phyloP scores from a whole-genome alignment of 2,888 invertebrate genomes.

The Chrysolina haemoptera region DNA sequence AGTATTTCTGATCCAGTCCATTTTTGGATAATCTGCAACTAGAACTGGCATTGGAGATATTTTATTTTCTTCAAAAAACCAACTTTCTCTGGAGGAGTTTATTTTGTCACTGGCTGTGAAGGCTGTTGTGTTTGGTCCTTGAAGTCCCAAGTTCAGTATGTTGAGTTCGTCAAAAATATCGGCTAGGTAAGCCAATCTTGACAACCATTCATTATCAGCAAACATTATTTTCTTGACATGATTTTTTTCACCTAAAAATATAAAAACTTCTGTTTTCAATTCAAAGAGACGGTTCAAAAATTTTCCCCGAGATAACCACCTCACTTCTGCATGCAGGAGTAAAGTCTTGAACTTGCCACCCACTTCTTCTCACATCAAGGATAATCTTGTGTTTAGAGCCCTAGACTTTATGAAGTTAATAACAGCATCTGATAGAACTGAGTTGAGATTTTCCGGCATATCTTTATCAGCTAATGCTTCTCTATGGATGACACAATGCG shows the following conservation, averaged over 20 bases:
- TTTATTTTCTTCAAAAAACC: slow-evolving; percentile 17
- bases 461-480: neutral
- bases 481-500: neutral
- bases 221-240: neutral
- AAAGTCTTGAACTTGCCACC: no score
- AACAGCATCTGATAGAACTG: no score
- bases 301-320: no score
- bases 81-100: no score
- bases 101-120: no score
- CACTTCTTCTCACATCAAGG: neutral
- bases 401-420: no score
- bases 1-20: neutral
- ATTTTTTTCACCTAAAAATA: neutral
- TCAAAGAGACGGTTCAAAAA: neutral
- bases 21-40: slow-evolving; percentile 6
- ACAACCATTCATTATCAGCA: neutral
- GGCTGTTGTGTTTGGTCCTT: no score
- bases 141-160: no score
- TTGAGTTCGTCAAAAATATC: no score
- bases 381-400: neutral
- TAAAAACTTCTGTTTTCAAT: neutral
- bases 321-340: no score
- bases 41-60: slow-evolving; percentile 14
- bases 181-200: no score
- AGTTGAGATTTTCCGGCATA: neutral